Percentiles rank a stretch among this genome's conserved stretches.
These are phyloP conservation scores for Diploscapter pachys DNA, from an alignment of 1,140 invertebrate genomes.

Conservation along the genomic window DNA sequence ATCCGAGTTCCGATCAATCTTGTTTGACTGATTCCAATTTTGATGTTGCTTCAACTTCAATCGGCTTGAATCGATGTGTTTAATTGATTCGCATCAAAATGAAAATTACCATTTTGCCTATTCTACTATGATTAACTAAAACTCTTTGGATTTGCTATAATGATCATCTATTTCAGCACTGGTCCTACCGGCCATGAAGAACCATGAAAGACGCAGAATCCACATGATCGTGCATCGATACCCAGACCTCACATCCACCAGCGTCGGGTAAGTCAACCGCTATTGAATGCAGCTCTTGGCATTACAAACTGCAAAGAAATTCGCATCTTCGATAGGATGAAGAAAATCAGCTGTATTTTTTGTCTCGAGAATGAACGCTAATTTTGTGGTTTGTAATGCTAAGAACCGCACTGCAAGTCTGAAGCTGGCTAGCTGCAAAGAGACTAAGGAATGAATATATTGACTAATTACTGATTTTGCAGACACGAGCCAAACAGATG, in stretches of 20 bases:
- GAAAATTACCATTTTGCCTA: not conserved
- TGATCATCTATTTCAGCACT: not conserved
- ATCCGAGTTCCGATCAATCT: too few relatives aligned
- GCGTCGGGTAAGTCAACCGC: constrained; percentile 2
- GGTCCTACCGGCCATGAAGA: not conserved
- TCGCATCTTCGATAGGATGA: not conserved
- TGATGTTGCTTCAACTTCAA: not conserved
- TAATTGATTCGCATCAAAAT: not conserved
- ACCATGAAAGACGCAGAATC: constrained; percentile 2
- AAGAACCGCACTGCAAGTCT: too few relatives aligned
- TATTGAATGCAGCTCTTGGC: not conserved
- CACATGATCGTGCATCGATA: not conserved
- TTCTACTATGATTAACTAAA: too few relatives aligned
- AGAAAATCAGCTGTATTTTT: not conserved
- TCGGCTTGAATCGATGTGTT: not conserved
- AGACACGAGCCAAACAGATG: too few relatives aligned
- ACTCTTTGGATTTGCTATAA: too few relatives aligned
- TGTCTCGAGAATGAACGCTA: not conserved
- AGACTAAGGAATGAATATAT: too few relatives aligned
- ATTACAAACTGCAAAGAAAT: not conserved
- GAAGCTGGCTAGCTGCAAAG: too few relatives aligned
- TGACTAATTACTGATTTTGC: too few relatives aligned
- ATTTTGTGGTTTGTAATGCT: not conserved
- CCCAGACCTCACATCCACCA: not conserved
- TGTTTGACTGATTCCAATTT: not conserved